phyloP scores from a whole-genome alignment of 2,797 vertebrate genomes.

The Rachycentron canadum region DNA sequence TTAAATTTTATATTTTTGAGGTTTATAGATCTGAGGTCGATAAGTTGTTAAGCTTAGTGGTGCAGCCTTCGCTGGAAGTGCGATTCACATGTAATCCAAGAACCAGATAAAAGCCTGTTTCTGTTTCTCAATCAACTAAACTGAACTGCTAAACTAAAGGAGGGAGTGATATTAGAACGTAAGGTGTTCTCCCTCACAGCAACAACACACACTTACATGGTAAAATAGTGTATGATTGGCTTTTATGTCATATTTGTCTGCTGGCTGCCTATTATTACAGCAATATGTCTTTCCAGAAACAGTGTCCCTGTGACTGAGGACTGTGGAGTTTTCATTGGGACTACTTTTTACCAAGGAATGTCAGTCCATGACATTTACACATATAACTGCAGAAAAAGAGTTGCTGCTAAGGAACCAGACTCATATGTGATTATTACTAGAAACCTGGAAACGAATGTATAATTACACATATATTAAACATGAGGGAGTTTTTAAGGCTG shows the following conservation, averaged over 20 bases:
- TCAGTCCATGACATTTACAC: too few relatives aligned
- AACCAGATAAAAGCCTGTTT: constrained; percentile 11
- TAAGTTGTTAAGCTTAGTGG: not conserved
- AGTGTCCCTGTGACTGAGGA: too few relatives aligned
- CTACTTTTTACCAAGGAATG: too few relatives aligned
- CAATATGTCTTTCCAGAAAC: too few relatives aligned
- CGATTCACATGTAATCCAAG: not conserved
- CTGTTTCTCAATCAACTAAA: not conserved
- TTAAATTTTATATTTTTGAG: not conserved
- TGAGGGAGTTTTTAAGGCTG: not conserved
- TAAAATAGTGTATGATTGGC: too few relatives aligned
- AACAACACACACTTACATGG: not conserved
- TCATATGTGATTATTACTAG: too few relatives aligned
- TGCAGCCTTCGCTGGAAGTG: not conserved
- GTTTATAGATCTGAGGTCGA: constrained; percentile 1
- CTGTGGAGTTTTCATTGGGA: too few relatives aligned
- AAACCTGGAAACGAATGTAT: not conserved
- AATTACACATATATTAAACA: not conserved
- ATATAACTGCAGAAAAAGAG: too few relatives aligned
- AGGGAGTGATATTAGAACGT: constrained; percentile 3
- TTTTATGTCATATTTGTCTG: not conserved
- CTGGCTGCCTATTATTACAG: too few relatives aligned
- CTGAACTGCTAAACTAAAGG: not conserved
- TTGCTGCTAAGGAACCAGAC: too few relatives aligned
- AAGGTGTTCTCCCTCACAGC: not conserved